Evolutionary conservation across 2,797 vertebrate species (phyloP).

Genomic region (Amblyraja radiata): DNA sequence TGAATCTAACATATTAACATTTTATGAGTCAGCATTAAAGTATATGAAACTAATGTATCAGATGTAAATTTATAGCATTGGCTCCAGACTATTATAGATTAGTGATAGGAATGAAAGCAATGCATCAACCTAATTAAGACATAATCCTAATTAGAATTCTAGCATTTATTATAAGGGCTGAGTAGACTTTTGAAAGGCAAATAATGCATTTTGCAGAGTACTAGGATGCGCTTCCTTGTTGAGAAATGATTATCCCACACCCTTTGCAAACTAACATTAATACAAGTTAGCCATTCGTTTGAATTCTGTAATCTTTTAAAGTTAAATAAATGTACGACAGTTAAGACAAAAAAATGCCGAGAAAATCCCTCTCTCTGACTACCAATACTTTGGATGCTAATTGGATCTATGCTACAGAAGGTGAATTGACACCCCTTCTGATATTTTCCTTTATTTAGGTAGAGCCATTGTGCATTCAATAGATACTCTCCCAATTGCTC

Average conservation of each 20-base stretch:
- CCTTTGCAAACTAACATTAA: not conserved
- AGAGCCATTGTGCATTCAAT: not conserved
- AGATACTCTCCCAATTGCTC: constrained; percentile 24
- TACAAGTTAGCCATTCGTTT: not conserved
- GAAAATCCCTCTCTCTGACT: not conserved
- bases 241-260: not conserved
- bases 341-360: not conserved
- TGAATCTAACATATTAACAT: not conserved
- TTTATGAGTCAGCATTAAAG: not conserved
- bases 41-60: not conserved
- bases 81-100: not conserved
- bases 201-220: not conserved
- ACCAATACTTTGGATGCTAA: not conserved
- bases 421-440: not conserved
- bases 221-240: not conserved
- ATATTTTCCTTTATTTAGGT: not conserved
- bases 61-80: not conserved
- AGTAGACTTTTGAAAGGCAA: not conserved
- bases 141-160: not conserved
- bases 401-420: not conserved
- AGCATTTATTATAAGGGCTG: not conserved
- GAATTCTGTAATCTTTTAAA: not conserved
- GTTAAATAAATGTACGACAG: not conserved
- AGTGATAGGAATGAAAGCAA: not conserved
- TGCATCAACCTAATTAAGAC: not conserved